Evolutionary conservation across 2,113 vertebrate genomes (phyloP).

Genomic region (Corythaeola cristata): DNA sequence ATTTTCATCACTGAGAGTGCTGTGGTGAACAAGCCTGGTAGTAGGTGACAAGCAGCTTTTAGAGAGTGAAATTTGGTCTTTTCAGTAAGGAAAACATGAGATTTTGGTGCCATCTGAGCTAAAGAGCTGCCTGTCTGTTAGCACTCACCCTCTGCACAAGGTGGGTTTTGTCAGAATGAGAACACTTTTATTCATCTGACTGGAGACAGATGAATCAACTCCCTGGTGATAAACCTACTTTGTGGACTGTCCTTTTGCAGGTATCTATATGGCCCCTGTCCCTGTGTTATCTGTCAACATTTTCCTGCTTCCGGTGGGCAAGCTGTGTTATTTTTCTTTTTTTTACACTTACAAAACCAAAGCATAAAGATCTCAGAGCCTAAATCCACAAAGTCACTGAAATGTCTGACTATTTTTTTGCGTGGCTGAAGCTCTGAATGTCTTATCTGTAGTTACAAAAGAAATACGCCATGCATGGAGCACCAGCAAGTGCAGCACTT

Average conservation of each 20-base stretch:
- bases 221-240: neutral
- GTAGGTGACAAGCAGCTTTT: neutral
- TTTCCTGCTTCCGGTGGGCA: neutral
- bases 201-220: slow-evolving; percentile 2
- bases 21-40: neutral
- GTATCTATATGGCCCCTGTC: neutral
- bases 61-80: neutral
- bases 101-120: neutral
- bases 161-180: neutral
- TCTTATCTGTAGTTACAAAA: neutral
- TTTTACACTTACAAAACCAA: neutral
- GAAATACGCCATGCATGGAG: neutral
- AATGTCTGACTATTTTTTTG: neutral
- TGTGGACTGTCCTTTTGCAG: neutral
- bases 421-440: neutral
- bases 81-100: neutral
- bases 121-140: neutral
- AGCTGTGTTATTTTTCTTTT: neutral
- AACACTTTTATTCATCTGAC: neutral
- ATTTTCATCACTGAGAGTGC: neutral
- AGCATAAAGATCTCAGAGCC: neutral
- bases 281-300: neutral
- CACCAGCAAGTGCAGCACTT: neutral
- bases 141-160: neutral
- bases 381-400: neutral